Percentiles rank a stretch among this genome's conserved stretches.
Conservation (phyloP, 1,140 invertebrate genomes). For the Brachionus manjavacas region DNA sequence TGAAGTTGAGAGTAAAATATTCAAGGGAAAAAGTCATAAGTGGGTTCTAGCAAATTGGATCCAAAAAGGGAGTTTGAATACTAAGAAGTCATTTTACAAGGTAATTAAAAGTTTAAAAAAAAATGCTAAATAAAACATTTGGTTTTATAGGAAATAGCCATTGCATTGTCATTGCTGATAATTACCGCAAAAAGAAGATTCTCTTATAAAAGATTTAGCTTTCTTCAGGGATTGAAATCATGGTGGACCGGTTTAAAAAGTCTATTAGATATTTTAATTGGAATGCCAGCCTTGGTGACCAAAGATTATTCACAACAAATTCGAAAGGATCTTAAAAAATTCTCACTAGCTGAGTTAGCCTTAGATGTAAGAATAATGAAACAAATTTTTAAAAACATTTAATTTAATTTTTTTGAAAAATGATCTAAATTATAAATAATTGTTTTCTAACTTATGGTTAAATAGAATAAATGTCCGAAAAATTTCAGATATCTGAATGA, state of each 20-base stretch:
- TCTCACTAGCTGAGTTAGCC: background rate
- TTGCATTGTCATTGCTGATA: background rate
- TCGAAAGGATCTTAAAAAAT: background rate
- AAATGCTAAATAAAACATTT: too few relatives aligned
- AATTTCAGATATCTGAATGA: too few relatives aligned
- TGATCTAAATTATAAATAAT: too few relatives aligned
- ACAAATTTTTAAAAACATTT: too few relatives aligned
- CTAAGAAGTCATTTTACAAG: background rate
- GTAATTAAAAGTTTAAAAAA: background rate
- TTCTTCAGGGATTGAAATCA: background rate
- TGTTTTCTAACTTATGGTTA: too few relatives aligned
- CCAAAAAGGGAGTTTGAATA: background rate
- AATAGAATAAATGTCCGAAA: too few relatives aligned
- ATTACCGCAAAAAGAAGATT: conserved; percentile 4
- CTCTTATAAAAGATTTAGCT: background rate
- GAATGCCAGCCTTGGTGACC: background rate
- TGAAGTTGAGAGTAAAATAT: background rate
- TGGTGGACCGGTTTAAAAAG: background rate
- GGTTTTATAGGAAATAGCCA: background rate
- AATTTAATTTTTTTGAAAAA: too few relatives aligned
- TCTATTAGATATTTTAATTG: conserved; percentile 1
- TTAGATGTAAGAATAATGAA: background rate
- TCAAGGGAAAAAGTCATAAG: conserved; percentile 11
- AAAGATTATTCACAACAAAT: background rate
- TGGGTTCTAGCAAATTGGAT: background rate